Percentiles rank a stretch among this genome's conserved stretches.
phyloP scores from a whole-genome alignment of 2,888 invertebrate genomes.

The Empis livida region DNA sequence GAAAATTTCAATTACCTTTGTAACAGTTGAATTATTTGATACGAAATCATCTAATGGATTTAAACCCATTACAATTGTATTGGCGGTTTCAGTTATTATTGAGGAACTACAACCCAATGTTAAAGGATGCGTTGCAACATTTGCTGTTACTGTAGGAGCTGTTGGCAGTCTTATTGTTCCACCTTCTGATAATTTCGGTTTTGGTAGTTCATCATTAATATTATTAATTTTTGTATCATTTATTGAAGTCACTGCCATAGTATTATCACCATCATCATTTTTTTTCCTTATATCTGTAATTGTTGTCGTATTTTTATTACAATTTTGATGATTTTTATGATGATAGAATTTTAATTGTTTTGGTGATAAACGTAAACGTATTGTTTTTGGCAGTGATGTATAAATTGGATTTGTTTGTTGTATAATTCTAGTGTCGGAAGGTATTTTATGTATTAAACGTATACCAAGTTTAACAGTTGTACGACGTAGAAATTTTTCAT shows the following conservation, averaged over 20 bases:
- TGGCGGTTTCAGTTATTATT: neutral
- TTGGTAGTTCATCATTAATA: neutral
- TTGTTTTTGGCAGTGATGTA: constrained; percentile 14
- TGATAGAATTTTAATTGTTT: constrained; percentile 18
- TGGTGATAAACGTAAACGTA: constrained; percentile 18
- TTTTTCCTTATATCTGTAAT: neutral
- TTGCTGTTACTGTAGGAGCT: constrained; percentile 1
- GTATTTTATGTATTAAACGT: constrained; percentile 50
- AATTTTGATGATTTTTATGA: constrained; percentile 11
- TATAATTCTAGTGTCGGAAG: constrained; percentile 14
- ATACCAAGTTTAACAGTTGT: constrained; percentile 70
- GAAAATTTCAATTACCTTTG: too few species aligned
- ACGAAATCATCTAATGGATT: neutral
- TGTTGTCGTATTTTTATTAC: constrained; percentile 10
- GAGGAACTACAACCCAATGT: neutral
- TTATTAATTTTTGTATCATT: neutral
- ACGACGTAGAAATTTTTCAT: constrained; percentile 62
- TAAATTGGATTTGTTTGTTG: constrained; percentile 14
- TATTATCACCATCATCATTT: neutral
- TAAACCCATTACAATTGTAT: neutral
- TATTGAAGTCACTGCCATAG: neutral
- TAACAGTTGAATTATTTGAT: neutral
- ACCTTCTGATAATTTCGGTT: neutral
- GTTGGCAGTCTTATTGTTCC: neutral
- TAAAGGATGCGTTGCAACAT: constrained; percentile 7